Evolutionary conservation across 2,888 invertebrate genomes (phyloP).

Genomic region (Philereme transversata): DNA sequence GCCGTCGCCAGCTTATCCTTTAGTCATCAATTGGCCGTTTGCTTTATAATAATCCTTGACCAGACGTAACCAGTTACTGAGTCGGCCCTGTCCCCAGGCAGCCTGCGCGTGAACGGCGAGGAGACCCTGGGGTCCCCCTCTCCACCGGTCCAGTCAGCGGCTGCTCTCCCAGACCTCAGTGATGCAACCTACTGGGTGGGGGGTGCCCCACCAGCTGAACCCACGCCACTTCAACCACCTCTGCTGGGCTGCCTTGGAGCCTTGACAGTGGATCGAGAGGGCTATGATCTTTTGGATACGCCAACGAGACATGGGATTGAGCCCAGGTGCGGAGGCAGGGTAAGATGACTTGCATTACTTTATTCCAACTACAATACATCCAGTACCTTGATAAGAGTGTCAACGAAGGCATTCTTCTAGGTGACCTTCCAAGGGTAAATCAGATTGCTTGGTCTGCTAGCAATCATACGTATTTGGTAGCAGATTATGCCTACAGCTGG

Average conservation of each 20-base stretch:
- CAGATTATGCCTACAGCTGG: too few relatives aligned
- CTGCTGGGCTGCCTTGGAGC: constrained; percentile 94
- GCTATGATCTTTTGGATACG: constrained; percentile 89
- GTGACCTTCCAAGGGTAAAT: too few relatives aligned
- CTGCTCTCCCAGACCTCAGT: constrained; percentile 87
- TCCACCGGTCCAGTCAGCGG: constrained; percentile 83
- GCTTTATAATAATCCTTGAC: background rate
- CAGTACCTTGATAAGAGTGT: background rate
- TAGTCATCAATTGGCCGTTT: background rate
- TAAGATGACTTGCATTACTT: constrained; percentile 51
- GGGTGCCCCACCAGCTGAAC: constrained; percentile 89
- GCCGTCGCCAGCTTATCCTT: too few relatives aligned
- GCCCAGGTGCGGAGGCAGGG: constrained; percentile 88
- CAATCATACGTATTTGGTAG: too few relatives aligned
- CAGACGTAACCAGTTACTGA: constrained; percentile 36
- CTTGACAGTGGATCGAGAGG: constrained; percentile 87
- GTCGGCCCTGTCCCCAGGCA: constrained; percentile 73
- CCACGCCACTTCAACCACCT: constrained; percentile 53
- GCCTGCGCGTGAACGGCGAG: constrained; percentile 88
- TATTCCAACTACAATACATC: background rate
- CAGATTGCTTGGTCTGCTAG: too few relatives aligned
- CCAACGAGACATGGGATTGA: constrained; percentile 88
- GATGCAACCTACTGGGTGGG: constrained; percentile 91
- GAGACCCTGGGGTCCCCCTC: constrained; percentile 87
- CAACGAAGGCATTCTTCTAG: too few relatives aligned